phyloP scores from a whole-genome alignment of 2,113 vertebrate genomes.

The Dromaius novaehollandiae region DNA sequence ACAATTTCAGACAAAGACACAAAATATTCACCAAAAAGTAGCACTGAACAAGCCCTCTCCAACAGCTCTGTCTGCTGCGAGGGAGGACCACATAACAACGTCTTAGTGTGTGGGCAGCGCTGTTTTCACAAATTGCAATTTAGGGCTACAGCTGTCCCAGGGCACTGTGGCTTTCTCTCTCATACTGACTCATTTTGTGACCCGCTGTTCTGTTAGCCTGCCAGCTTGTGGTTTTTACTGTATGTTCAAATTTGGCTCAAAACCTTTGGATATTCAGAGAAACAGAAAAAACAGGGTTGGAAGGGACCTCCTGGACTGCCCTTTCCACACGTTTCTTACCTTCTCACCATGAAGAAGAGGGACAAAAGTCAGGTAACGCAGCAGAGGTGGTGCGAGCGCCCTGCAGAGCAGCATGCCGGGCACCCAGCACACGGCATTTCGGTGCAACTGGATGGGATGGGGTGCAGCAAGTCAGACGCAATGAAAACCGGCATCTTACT shows the following conservation, averaged over 20 bases:
- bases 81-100: neutral
- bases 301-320: neutral
- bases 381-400: accelerated
- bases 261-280: neutral
- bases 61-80: neutral
- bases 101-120: slow-evolving; percentile 3
- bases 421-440: accelerated
- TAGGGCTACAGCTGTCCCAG: neutral
- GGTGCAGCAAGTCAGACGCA: accelerated
- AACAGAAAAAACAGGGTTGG: neutral
- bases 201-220: neutral
- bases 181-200: slow-evolving; percentile 23
- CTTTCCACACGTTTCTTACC: neutral
- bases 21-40: neutral
- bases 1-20: neutral
- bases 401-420: neutral
- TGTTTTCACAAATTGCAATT: neutral
- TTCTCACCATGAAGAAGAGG: neutral
- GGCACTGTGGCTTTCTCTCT: neutral
- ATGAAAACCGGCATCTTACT: neutral
- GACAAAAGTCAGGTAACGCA: neutral
- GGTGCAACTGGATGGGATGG: neutral
- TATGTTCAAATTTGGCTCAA: neutral
- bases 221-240: neutral
- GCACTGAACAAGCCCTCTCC: neutral